Evolutionary conservation across 2,113 vertebrate genomes (phyloP).

Genomic region (Ivindomyrus marchei): DNA sequence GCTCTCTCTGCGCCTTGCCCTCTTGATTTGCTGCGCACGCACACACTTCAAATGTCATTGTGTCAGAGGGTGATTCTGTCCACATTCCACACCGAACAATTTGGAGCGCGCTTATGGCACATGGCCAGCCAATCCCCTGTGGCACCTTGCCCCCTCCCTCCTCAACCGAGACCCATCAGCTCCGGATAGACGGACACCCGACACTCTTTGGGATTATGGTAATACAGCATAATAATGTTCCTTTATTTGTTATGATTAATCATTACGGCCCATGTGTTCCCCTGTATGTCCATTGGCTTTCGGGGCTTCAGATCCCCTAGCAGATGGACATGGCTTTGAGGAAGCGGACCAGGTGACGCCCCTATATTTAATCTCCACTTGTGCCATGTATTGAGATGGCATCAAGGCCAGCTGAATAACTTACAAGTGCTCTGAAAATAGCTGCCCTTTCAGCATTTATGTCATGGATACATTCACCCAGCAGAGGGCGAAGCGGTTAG

Average conservation of each 20-base stretch:
- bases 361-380: not conserved
- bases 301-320: not conserved
- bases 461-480: not conserved
- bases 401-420: not conserved
- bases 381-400: not conserved
- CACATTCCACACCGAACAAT: not conserved
- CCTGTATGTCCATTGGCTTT: not conserved
- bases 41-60: not conserved
- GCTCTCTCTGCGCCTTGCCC: not conserved
- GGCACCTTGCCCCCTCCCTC: not conserved
- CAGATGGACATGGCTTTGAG: not conserved
- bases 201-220: not conserved
- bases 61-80: not conserved
- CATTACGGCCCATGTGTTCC: not conserved
- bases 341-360: not conserved
- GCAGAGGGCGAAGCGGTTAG: not conserved
- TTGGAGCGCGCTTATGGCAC: not conserved
- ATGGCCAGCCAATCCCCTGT: not conserved
- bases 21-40: not conserved
- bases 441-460: not conserved
- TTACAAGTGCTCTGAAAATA: not conserved
- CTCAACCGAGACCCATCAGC: not conserved
- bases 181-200: not conserved
- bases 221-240: not conserved
- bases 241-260: not conserved